phyloP scores from a whole-genome alignment of 2,797 vertebrate genomes.

The Acanthis flammea region DNA sequence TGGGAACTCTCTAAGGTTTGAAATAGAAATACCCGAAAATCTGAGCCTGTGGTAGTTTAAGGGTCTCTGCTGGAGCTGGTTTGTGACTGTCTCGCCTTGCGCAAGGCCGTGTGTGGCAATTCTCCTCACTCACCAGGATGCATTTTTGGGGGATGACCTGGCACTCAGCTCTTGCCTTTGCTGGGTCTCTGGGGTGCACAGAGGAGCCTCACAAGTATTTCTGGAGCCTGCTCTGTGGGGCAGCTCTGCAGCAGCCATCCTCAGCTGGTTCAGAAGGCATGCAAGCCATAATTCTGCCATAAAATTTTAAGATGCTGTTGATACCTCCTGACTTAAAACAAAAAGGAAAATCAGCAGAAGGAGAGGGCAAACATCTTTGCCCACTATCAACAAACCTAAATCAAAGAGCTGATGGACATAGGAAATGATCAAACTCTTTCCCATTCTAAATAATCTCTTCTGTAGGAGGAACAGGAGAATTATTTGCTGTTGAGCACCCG shows the following conservation, averaged over 20 bases:
- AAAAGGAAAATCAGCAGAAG: background rate
- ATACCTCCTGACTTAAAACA: background rate
- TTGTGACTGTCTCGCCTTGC: background rate
- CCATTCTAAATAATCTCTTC: background rate
- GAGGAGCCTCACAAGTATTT: background rate
- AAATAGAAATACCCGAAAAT: background rate
- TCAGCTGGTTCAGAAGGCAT: background rate
- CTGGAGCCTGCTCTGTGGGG: background rate
- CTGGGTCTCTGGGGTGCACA: background rate
- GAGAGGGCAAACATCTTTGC: background rate
- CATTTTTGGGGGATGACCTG: background rate
- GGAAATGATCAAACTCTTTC: background rate
- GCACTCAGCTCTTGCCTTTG: background rate
- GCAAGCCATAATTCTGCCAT: background rate
- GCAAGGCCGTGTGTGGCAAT: background rate
- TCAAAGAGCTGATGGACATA: background rate
- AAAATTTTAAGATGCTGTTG: background rate
- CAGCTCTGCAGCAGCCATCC: background rate
- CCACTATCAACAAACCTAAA: background rate
- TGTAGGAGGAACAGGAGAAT: background rate
- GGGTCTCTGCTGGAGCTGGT: background rate
- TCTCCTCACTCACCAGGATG: background rate
- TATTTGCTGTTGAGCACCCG: background rate
- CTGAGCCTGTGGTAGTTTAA: background rate
- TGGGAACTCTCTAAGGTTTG: background rate